Percentiles rank a stretch among this genome's conserved stretches.
These are phyloP conservation scores for Dunckerocampus dactyliophorus DNA, from an alignment of 2,113 vertebrate genomes.

Conservation along the genomic window DNA sequence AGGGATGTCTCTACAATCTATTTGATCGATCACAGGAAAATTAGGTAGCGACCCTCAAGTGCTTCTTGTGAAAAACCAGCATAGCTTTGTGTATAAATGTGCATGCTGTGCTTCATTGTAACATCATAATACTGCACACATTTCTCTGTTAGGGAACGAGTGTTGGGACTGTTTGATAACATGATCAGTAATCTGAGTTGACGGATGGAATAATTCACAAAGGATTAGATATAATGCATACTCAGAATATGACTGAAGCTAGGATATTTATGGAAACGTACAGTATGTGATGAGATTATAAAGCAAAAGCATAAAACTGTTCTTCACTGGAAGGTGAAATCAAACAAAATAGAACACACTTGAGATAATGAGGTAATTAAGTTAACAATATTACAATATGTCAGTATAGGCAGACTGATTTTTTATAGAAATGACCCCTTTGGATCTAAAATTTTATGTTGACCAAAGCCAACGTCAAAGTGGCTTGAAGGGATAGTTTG, in stretches of 20 bases:
- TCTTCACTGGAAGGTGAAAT: conserved; percentile 1
- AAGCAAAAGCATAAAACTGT: background rate
- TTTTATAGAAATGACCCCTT: no score
- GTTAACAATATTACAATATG: no score
- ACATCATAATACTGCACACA: no score
- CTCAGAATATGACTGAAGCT: background rate
- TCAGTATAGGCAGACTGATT: no score
- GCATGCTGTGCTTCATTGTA: no score
- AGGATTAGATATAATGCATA: background rate
- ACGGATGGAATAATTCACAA: background rate
- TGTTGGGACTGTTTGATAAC: background rate
- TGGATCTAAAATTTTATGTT: no score
- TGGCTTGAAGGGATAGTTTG: no score
- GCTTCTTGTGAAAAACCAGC: background rate
- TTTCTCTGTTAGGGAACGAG: background rate
- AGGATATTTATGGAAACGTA: background rate
- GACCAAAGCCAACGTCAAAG: no score
- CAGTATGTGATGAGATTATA: conserved; percentile 1
- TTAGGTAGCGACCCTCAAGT: background rate
- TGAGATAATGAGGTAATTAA: no score
- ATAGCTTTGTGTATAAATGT: background rate
- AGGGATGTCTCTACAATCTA: conserved; percentile 9
- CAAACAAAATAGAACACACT: background rate
- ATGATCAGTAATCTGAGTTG: background rate
- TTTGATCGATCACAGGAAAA: background rate